Percentiles rank a stretch among this genome's conserved stretches.
Conservation (phyloP, 2,797 vertebrate genomes). For the Stomatorhinus walkeri region DNA sequence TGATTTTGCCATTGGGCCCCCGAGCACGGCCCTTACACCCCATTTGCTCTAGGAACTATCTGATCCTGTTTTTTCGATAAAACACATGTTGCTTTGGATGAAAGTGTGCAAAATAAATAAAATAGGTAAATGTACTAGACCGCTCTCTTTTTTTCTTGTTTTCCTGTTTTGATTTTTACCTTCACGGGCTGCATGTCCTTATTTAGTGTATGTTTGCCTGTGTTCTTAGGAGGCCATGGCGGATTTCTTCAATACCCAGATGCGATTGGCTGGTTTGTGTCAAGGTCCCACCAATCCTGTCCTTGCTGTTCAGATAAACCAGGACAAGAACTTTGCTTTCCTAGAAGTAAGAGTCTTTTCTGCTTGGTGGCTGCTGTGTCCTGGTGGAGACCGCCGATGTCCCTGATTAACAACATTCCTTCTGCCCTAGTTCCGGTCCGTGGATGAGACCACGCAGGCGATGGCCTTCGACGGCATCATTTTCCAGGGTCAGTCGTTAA, state of each 20-base stretch:
- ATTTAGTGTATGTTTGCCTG: background rate
- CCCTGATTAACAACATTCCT: background rate
- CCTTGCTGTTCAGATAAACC: conserved; percentile 68
- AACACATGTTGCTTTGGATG: background rate
- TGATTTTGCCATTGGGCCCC: background rate
- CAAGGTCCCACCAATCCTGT: conserved; percentile 64
- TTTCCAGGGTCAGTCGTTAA: conserved; percentile 67
- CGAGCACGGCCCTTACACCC: background rate
- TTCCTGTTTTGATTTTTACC: background rate
- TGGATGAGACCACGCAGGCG: conserved; percentile 67
- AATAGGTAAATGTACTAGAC: background rate
- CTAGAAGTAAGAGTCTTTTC: conserved; percentile 47
- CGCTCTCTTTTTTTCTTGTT: background rate
- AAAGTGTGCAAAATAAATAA: background rate
- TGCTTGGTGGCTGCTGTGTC: background rate
- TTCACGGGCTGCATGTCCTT: background rate
- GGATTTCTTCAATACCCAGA: conserved; percentile 70
- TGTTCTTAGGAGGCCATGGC: conserved; percentile 60
- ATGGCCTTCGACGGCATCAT: conserved; percentile 69
- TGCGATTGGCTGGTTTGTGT: conserved; percentile 63
- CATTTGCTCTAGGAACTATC: background rate
- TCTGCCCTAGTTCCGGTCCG: conserved; percentile 56
- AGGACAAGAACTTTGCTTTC: conserved; percentile 70
- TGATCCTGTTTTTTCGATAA: background rate
- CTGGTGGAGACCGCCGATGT: background rate